Evolutionary conservation across 2,797 vertebrate genomes (phyloP).

Genomic region (Macropodus opercularis): DNA sequence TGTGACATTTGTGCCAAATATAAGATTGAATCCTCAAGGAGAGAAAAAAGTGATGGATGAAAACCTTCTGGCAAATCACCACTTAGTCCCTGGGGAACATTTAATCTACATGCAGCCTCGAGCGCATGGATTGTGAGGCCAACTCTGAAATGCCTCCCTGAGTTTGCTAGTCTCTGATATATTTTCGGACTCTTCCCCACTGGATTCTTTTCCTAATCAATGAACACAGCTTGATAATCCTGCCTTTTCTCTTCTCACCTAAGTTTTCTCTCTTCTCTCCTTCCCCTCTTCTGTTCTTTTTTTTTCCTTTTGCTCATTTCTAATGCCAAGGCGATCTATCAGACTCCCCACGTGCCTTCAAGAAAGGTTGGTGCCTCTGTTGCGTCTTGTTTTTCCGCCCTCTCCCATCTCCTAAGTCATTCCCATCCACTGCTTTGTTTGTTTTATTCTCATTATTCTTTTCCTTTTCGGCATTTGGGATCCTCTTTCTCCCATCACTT

Average conservation of each 20-base stretch:
- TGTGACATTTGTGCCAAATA: constrained; percentile 54
- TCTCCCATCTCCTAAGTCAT: constrained; percentile 38
- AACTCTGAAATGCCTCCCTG: constrained; percentile 44
- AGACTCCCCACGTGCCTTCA: constrained; percentile 96
- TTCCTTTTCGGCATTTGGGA: constrained; percentile 27
- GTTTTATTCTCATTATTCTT: constrained; percentile 33
- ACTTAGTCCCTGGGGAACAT: constrained; percentile 50
- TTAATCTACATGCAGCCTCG: constrained; percentile 48
- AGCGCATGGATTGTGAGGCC: constrained; percentile 48
- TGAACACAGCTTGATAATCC: constrained; percentile 80
- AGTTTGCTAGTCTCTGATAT: constrained; percentile 57
- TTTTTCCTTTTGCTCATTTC: constrained; percentile 89
- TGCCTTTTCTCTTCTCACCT: constrained; percentile 77
- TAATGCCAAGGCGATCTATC: constrained; percentile 95
- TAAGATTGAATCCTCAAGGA: constrained; percentile 48
- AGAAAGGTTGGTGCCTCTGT: constrained; percentile 96
- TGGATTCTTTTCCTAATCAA: constrained; percentile 63
- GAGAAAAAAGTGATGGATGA: constrained; percentile 46
- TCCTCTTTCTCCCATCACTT: constrained; percentile 38
- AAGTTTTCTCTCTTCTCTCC: constrained; percentile 80
- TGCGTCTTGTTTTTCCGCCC: constrained; percentile 62
- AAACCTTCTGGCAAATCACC: constrained; percentile 49
- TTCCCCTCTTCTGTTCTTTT: constrained; percentile 64
- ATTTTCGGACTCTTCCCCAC: constrained; percentile 58
- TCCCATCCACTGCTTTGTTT: constrained; percentile 43